These are phyloP conservation scores for Alexandromys fortis DNA, from an alignment of 2,113 vertebrate genomes.

Conservation along the genomic window DNA sequence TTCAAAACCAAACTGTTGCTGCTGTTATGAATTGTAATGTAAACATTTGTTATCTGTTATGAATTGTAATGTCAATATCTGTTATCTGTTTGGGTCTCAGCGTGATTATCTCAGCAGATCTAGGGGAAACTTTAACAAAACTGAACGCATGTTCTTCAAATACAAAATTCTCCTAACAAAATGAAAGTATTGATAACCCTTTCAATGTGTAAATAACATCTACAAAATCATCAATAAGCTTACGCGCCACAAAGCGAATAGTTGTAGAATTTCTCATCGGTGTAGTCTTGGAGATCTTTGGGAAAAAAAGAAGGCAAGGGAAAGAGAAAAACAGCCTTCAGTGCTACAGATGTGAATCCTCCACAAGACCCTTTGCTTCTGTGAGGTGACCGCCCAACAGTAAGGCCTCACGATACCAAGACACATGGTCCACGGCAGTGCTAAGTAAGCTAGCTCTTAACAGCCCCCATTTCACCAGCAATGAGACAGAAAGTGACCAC, in stretches of 20 bases:
- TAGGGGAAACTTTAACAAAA: conserved; percentile 19
- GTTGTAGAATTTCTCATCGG: not conserved
- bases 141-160: not conserved
- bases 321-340: not conserved
- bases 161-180: not conserved
- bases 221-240: not conserved
- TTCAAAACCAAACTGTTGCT: too few species aligned
- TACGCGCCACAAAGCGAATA: not conserved
- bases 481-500: not conserved
- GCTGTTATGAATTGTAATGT: not conserved
- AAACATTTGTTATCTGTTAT: not conserved
- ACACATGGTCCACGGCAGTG: not conserved
- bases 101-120: not conserved
- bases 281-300: not conserved
- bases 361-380: not conserved
- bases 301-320: not conserved
- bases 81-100: not conserved
- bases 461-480: not conserved
- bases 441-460: not conserved
- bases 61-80: not conserved
- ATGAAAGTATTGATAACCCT: not conserved
- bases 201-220: not conserved
- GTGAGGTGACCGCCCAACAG: not conserved
- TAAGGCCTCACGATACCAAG: not conserved
- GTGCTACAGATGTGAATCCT: not conserved